A percentile compares a stretch with the other conserved stretches of the same genome.
Conservation (phyloP, 1,140 invertebrate species). For the Drosophila santomea region DNA sequence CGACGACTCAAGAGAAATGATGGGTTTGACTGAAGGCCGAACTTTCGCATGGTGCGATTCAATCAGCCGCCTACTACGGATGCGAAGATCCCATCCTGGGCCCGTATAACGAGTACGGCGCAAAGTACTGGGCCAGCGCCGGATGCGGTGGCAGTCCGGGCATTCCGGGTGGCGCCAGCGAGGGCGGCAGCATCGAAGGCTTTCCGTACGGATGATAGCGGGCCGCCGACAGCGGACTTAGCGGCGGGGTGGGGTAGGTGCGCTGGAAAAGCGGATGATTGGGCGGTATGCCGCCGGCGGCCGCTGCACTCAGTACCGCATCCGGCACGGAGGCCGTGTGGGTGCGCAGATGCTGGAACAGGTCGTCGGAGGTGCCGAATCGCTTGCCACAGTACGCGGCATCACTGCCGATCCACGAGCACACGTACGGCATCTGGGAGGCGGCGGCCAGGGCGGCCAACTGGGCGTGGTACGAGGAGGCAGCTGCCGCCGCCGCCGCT, state of each 20-base stretch:
- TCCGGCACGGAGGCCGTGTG: constrained; percentile 90
- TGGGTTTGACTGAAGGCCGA: constrained; percentile 56
- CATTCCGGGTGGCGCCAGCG: constrained; percentile 85
- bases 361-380: constrained; percentile 94
- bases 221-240: constrained; percentile 91
- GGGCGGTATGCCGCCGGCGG: constrained; percentile 85
- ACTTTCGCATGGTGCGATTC: background rate
- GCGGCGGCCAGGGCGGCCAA: constrained; percentile 90
- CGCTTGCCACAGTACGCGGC: constrained; percentile 95
- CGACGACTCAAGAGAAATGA: constrained; percentile 55
- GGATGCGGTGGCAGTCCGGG: constrained; percentile 88
- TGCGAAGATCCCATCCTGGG: constrained; percentile 91
- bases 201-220: constrained; percentile 95
- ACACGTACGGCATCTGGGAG: constrained; percentile 92
- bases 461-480: constrained; percentile 91
- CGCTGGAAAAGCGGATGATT: constrained; percentile 89
- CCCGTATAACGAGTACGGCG: constrained; percentile 94
- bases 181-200: constrained; percentile 87
- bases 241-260: constrained; percentile 94
- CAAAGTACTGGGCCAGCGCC: constrained; percentile 91
- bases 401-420: constrained; percentile 96
- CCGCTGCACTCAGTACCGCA: constrained; percentile 86
- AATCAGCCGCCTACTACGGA: constrained; percentile 84
- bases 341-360: constrained; percentile 94
- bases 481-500: constrained; percentile 79